Conservation (phyloP, 2,113 vertebrate species). For the Enhydra lutris region DNA sequence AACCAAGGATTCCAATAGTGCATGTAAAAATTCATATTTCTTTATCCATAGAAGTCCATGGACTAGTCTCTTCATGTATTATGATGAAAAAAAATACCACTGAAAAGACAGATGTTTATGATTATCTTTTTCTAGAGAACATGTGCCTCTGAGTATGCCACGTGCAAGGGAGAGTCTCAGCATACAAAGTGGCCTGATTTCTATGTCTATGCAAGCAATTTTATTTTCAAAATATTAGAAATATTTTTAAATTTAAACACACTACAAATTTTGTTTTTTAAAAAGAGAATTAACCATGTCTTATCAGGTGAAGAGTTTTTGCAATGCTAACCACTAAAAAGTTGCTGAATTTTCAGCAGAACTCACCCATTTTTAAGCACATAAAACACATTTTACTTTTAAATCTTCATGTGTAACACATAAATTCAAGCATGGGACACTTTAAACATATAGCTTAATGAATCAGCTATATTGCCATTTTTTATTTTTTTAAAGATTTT, state of each 20-base stretch:
- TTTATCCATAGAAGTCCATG: not conserved
- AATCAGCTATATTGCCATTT: not conserved
- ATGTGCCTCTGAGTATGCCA: not conserved
- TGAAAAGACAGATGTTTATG: slow-evolving; percentile 41
- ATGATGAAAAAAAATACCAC: not conserved
- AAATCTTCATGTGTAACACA: not conserved
- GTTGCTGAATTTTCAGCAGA: slow-evolving; percentile 60
- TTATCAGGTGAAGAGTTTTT: slow-evolving; percentile 25
- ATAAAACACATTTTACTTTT: not conserved
- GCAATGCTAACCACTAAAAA: slow-evolving; percentile 18
- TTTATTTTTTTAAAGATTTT: no score
- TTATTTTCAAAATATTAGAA: slow-evolving; percentile 4
- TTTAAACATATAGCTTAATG: not conserved
- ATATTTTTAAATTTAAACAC: slow-evolving; percentile 29
- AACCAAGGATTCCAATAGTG: not conserved
- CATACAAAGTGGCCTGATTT: not conserved
- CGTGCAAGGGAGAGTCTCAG: not conserved
- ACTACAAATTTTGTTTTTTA: not conserved
- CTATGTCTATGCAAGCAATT: not conserved
- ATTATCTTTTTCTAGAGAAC: slow-evolving; percentile 46
- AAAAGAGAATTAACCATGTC: not conserved
- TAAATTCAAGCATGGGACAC: not conserved
- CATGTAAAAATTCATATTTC: slow-evolving; percentile 34
- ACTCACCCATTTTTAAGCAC: slow-evolving; percentile 42
- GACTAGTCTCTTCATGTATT: not conserved